Base-by-base conservation (phyloP, 37 sponge, comb jelly and placozoan species). In the Theonella swinhoei region DNA sequence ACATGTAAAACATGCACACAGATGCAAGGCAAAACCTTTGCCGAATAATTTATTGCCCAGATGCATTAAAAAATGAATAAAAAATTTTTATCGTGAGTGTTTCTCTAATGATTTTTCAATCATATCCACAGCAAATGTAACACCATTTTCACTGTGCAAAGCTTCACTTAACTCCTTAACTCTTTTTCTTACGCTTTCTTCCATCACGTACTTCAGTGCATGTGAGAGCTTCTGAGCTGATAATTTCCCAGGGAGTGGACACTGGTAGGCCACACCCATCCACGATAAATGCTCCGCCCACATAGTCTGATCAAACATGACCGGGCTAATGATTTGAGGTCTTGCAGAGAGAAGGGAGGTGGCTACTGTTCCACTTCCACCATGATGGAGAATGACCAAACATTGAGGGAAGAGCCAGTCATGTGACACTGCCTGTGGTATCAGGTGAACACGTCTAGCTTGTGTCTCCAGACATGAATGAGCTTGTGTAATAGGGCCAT, bases 1-100 rank as follows among this genome's bases (percentile, higher is more conserved):
- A 42, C 86, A 88, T 58, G 67, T 61, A 43, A 38, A 60, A 28
- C 94, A 93, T 60, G 83, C 72, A 72, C 84, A 64, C 31, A 79
- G 80, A 37, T 93, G 94, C 54, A 88, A 88, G n/a, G 88, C 88
- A 58, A 75, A 76, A 42, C 89, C 89, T 58, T 66, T 83, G 40
- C 41, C 23, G 26, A 26, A 66, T 58, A 58, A 58, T 58, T 58
- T 19, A 20, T 11, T 58, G 60, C 11, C 19, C 11, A 20, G 60
- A 19, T 58, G 11, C 60, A 58, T 19, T 19, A 58, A 58, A 58
- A 20, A 19, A 58, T 58, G 19, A 58, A 58, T 63, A 65, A 54
- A 78, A 78, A 19, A 58, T 19, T 19, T 58, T 19, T 58, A 8
- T 26, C 30, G 25, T 26, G 7, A 65, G 62, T 79, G 33, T 74